Percentiles rank a stretch among this genome's conserved stretches.
These are phyloP conservation scores for Orthonevra nobilis DNA, from an alignment of 2,888 invertebrate species.

Conservation along the genomic window DNA sequence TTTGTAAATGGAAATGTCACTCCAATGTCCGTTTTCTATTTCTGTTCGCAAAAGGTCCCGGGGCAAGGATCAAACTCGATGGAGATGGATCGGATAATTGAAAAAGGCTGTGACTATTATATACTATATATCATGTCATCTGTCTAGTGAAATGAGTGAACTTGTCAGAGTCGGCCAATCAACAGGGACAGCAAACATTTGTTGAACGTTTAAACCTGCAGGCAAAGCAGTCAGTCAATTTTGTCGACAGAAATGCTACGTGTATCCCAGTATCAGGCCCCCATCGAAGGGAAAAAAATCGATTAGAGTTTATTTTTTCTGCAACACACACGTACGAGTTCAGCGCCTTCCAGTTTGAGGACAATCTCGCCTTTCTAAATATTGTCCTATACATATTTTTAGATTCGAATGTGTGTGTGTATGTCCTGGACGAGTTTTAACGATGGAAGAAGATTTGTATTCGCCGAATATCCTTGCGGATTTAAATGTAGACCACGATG, in stretches of 20 bases:
- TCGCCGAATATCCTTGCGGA: conserved; percentile 23
- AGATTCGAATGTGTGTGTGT: neutral
- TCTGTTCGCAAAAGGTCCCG: neutral
- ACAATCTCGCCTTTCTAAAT: too few relatives aligned
- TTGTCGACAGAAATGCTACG: neutral
- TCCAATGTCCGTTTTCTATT: neutral
- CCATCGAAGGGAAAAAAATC: conserved; percentile 12
- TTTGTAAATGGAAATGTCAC: neutral
- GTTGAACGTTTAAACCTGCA: conserved; percentile 39
- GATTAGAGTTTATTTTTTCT: conserved; percentile 2
- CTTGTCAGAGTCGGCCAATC: conserved; percentile 16
- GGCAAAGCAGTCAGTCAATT: neutral
- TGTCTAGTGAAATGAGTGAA: neutral
- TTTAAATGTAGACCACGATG: neutral
- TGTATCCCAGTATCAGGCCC: neutral
- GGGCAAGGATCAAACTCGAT: neutral
- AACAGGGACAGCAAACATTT: conserved; percentile 37
- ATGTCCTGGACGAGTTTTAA: neutral
- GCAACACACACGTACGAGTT: too few relatives aligned
- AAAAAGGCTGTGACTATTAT: conserved; percentile 17
- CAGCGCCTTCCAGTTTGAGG: too few relatives aligned
- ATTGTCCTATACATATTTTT: too few relatives aligned
- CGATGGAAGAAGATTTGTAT: conserved; percentile 34
- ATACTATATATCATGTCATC: conserved; percentile 13
- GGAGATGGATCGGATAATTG: conserved; percentile 24